A percentile compares a stretch with the other conserved stretches of the same genome.
phyloP scores from a whole-genome alignment of 2,797 vertebrate species.

The Orestias chungarensis region DNA sequence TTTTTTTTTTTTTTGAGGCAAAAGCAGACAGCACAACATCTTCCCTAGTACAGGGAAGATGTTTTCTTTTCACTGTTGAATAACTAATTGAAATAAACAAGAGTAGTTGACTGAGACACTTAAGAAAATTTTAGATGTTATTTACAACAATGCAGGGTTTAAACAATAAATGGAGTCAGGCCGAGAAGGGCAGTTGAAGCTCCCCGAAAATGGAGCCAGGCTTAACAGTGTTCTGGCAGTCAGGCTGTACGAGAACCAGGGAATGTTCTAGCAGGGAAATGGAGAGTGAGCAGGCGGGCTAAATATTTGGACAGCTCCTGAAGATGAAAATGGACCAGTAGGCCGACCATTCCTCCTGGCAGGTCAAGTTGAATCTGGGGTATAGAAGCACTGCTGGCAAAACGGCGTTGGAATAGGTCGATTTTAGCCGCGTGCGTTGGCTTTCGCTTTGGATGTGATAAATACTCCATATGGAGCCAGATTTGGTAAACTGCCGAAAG shows the following conservation, averaged over 20 bases:
- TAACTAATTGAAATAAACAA: constrained; percentile 4
- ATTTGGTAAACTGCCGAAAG: not conserved
- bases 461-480: not conserved
- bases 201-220: not conserved
- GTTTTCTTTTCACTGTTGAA: constrained; percentile 13
- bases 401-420: not conserved
- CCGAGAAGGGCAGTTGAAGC: not conserved
- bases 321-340: not conserved
- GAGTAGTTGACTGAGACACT: not conserved
- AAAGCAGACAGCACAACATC: constrained; percentile 8
- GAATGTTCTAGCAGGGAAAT: constrained; percentile 5
- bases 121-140: not conserved
- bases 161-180: not conserved
- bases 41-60: constrained; percentile 11
- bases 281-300: not conserved
- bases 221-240: not conserved
- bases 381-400: not conserved
- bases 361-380: not conserved
- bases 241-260: not conserved
- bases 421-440: not conserved
- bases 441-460: not conserved
- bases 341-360: not conserved
- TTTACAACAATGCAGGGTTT: not conserved
- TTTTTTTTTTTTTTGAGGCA: too few species aligned
- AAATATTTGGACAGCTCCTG: not conserved